Conservation (phyloP, 1,140 invertebrate species). For the Laodelphax striatellus region DNA sequence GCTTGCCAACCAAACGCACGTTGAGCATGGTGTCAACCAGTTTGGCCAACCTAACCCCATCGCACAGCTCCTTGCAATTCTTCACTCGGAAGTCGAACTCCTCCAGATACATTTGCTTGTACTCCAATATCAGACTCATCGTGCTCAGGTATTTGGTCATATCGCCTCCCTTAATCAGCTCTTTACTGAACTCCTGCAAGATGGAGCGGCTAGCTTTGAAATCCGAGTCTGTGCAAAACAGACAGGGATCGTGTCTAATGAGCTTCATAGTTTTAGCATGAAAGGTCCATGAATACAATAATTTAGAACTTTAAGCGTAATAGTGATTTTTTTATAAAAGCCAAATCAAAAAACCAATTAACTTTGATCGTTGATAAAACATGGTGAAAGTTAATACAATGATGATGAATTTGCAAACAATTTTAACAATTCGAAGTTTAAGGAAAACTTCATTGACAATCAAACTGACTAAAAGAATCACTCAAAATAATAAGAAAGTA, state of each 20-base stretch:
- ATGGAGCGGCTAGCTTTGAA: constrained; percentile 68
- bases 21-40: constrained; percentile 71
- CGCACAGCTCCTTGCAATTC: constrained; percentile 59
- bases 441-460: background rate
- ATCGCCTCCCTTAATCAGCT: constrained; percentile 75
- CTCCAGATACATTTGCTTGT: constrained; percentile 70
- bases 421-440: too few relatives aligned
- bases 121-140: constrained; percentile 59
- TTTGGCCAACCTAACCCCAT: constrained; percentile 62
- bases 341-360: too few relatives aligned
- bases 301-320: too few relatives aligned
- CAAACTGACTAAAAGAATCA: too few relatives aligned
- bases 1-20: constrained; percentile 39
- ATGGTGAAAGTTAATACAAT: too few relatives aligned
- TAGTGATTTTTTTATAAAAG: too few relatives aligned
- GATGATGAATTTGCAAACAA: constrained; percentile 71
- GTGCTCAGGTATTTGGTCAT: constrained; percentile 66
- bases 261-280: constrained; percentile 67
- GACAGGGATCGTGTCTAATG: constrained; percentile 78
- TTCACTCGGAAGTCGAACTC: constrained; percentile 81
- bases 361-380: too few relatives aligned
- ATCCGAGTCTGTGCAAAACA: constrained; percentile 68
- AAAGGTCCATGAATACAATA: constrained; percentile 84
- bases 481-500: too few relatives aligned
- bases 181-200: constrained; percentile 64